Evolutionary conservation across 2,113 vertebrate genomes (phyloP), one percentile per base, ranked within the genome.

Genomic region (Danionella cerebrum): DNA sequence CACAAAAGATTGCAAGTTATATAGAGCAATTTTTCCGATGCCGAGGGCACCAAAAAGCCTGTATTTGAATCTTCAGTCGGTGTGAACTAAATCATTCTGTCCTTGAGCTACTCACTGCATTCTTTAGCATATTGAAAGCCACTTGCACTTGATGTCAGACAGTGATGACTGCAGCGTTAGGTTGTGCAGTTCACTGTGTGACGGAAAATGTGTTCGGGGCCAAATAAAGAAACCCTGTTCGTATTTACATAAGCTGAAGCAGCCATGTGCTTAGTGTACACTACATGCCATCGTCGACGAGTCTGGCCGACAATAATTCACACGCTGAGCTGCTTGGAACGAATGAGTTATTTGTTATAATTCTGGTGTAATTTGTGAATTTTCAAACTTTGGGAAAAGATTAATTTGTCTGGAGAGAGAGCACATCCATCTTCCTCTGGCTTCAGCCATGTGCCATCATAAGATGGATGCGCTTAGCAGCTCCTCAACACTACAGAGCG

Each of bases 361-460:
- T 85, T 79, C 69, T 59, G 73, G 71, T 76, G 73, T 83, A 81
- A 88, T 87, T 84, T 83, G 69, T 65, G 78, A 85, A 80, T 85
- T 82, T 72, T 85, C 73, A 76, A 79, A 81, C 65, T 73, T 71
- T 78, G 66, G 33, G 24, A 62, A 22, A 70, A 83, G 82, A 85
- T 85, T 78, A 79, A 83, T 85, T 63, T 65, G 57, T 69, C 60
- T 55, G 51, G 64, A 38, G 69, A 70, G 69, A 70, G 66, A 75
- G 62, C 27, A 76, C 76, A 86, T 87, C 80, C 77, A 82, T 85
- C 84, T 80, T 78, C 72, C 54, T 78, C 39, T n/a, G 72, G 70
- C 42, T 51, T 47, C 62, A 57, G 58, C 53, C 65, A 74, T 35
- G 70, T 62, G 64, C 47, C 42, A 77, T 85, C 78, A 80, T 74